Conservation (phyloP, 2,888 invertebrate genomes). For the Acleris emargana region DNA sequence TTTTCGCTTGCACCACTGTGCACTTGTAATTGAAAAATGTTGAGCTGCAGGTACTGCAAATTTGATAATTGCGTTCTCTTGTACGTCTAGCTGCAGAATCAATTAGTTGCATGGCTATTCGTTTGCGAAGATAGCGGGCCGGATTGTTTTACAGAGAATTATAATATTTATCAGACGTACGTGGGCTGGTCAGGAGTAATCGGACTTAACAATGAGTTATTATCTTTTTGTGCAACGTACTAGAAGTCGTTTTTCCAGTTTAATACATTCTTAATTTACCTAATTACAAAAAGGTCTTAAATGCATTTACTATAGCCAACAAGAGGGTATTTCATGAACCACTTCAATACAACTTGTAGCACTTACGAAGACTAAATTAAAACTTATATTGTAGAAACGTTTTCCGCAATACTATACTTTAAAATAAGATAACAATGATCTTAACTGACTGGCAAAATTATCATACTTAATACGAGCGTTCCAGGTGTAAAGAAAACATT, state of each 20-base stretch:
- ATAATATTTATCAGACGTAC: conserved; percentile 4
- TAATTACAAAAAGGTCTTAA: neutral
- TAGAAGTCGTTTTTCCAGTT: neutral
- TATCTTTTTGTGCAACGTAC: neutral
- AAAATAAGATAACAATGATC: no score
- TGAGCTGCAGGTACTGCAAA: conserved; percentile 43
- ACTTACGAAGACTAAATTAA: no score
- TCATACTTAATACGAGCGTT: no score
- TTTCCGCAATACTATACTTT: no score
- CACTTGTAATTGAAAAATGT: conserved; percentile 70
- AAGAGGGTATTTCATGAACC: neutral
- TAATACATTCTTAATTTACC: neutral
- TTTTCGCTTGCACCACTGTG: conserved; percentile 67
- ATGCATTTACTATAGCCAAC: neutral
- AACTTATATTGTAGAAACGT: no score
- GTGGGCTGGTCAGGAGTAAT: neutral
- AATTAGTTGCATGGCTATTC: conserved; percentile 10
- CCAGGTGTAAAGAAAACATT: neutral
- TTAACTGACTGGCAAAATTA: no score
- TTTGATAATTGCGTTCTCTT: conserved; percentile 25
- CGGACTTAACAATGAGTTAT: neutral
- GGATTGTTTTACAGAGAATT: conserved; percentile 11
- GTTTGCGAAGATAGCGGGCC: conserved; percentile 7
- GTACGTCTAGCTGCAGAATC: conserved; percentile 18
- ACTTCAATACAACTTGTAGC: no score